A percentile compares a stretch with the other conserved stretches of the same genome.
phyloP scores from a whole-genome alignment of 2,888 invertebrate species.

The Cataglyphis altisquamis region DNA sequence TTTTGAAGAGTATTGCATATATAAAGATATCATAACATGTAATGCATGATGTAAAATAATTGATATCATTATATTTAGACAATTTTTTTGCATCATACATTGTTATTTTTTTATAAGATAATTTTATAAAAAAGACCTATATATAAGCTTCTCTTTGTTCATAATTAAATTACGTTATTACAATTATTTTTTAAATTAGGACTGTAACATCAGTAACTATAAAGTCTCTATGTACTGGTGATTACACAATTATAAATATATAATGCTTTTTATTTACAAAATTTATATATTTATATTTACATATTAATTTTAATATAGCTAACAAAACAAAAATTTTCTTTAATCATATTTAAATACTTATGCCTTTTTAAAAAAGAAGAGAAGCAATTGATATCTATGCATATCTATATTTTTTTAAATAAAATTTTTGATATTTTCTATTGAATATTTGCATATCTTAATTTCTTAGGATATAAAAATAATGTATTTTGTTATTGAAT shows the following conservation, averaged over 20 bases:
- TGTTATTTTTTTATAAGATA: background rate
- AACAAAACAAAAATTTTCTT: background rate
- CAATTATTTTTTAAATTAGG: background rate
- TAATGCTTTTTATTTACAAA: background rate
- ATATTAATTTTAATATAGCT: no score
- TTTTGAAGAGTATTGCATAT: background rate
- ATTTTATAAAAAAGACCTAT: background rate
- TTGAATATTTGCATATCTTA: background rate
- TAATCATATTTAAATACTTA: background rate
- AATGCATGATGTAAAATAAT: constrained; percentile 67
- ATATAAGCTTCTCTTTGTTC: background rate
- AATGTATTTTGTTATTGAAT: background rate
- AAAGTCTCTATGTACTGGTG: constrained; percentile 55
- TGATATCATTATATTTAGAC: constrained; percentile 69
- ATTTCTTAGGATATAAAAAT: background rate
- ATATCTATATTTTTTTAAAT: background rate
- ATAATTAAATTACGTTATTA: constrained; percentile 18
- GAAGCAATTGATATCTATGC: background rate
- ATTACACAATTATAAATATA: background rate
- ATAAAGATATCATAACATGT: background rate
- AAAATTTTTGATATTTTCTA: background rate
- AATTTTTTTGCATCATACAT: constrained; percentile 70
- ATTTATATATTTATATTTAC: background rate
- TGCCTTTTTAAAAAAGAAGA: background rate
- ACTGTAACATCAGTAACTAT: constrained; percentile 56